Conservation (phyloP, 1,140 invertebrate genomes). For the Drosophila tani region DNA sequence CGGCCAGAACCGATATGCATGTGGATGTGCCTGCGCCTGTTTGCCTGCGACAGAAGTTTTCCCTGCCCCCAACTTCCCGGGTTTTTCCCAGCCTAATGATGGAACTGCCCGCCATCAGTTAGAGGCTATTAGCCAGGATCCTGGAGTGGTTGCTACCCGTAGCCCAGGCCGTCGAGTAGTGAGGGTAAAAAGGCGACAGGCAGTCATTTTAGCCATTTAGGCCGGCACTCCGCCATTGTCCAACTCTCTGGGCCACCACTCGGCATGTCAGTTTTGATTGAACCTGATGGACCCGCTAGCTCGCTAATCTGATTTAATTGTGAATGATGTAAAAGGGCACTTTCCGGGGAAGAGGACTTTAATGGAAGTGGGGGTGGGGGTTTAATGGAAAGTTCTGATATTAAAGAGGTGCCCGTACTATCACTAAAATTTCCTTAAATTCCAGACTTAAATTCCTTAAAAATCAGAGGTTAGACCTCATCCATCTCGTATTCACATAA, state of each 20-base stretch:
- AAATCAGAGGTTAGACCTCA: neutral
- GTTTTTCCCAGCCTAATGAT: conserved; percentile 56
- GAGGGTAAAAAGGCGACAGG: conserved; percentile 18
- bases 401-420: too few species aligned
- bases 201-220: conserved; percentile 31
- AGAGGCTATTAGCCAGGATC: conserved; percentile 56
- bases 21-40: neutral
- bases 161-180: neutral
- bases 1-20: conserved; percentile 33
- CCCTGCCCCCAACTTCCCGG: conserved; percentile 1
- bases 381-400: neutral
- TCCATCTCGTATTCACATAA: conserved; percentile 11
- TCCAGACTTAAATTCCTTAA: neutral
- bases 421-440: neutral
- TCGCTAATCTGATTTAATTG: conserved; percentile 73
- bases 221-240: conserved; percentile 29
- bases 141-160: neutral
- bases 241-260: conserved; percentile 48
- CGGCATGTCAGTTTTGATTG: conserved; percentile 77
- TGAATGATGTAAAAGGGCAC: conserved; percentile 62
- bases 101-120: conserved; percentile 51
- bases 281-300: conserved; percentile 63
- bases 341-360: conserved; percentile 27
- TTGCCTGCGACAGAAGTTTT: conserved; percentile 1
- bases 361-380: conserved; percentile 33